A percentile compares a stretch with the other conserved stretches of the same genome.
These are phyloP conservation scores for Loripinus fragilis DNA, from an alignment of 2,888 invertebrate genomes.

Conservation along the genomic window DNA sequence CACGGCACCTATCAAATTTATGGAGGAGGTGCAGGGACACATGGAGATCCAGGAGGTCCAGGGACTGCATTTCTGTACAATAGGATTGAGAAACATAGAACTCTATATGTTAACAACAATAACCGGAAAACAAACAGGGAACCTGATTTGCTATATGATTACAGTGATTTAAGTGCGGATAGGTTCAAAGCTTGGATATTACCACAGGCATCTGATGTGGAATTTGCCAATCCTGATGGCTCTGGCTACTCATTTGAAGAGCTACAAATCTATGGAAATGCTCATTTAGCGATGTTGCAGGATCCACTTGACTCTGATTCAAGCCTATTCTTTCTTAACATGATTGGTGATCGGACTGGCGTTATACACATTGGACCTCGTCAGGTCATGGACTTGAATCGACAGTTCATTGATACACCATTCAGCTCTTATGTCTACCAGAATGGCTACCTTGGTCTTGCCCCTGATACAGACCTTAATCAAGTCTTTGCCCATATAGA, in stretches of 20 bases:
- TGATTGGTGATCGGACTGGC: constrained; percentile 76
- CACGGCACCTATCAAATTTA: constrained; percentile 68
- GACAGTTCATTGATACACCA: constrained; percentile 70
- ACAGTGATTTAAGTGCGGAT: constrained; percentile 65
- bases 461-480: constrained; percentile 71
- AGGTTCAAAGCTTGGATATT: constrained; percentile 76
- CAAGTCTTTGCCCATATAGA: constrained; percentile 71
- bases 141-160: constrained; percentile 51
- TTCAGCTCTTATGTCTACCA: constrained; percentile 74
- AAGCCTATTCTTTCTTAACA: constrained; percentile 67
- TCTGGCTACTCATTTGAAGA: constrained; percentile 68
- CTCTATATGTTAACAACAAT: constrained; percentile 70
- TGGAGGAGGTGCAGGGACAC: constrained; percentile 60
- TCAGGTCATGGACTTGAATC: constrained; percentile 71
- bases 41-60: constrained; percentile 72
- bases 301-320: constrained; percentile 61
- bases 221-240: constrained; percentile 61
- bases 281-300: constrained; percentile 72
- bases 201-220: constrained; percentile 67
- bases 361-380: constrained; percentile 72
- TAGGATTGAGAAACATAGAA: constrained; percentile 65
- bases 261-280: constrained; percentile 73
- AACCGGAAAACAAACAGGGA: constrained; percentile 42
- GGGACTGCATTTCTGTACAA: constrained; percentile 74
- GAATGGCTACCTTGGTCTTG: constrained; percentile 71